Conservation (phyloP, 2,113 vertebrate genomes). For the Ancistrus triradiatus region DNA sequence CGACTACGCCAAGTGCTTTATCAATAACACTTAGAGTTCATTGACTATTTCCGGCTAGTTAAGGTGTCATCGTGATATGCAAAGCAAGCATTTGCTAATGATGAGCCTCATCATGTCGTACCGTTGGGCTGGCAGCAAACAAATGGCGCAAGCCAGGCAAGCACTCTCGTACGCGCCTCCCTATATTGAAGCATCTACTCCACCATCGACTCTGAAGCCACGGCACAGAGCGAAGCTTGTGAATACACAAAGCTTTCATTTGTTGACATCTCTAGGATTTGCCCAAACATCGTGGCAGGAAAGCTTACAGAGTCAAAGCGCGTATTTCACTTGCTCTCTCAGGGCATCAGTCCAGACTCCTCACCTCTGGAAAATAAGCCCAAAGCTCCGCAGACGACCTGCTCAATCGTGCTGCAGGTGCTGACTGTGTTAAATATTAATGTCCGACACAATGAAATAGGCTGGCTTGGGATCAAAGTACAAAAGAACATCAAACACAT, state of each 20-base stretch:
- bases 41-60: constrained; percentile 11
- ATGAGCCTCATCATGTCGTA: not conserved
- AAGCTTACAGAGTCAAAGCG: not conserved
- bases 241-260: constrained; percentile 20
- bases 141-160: constrained; percentile 16
- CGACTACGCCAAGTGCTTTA: constrained; percentile 7
- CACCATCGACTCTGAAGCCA: not conserved
- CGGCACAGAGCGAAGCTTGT: constrained; percentile 6
- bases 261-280: constrained; percentile 23
- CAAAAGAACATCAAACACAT: constrained; percentile 12
- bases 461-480: not conserved
- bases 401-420: constrained; percentile 20
- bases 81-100: constrained; percentile 19
- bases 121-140: constrained; percentile 22
- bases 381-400: constrained; percentile 2
- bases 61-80: constrained; percentile 6
- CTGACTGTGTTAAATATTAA: constrained; percentile 31
- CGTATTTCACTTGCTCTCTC: constrained; percentile 57
- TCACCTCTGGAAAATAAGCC: constrained; percentile 12
- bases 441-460: not conserved
- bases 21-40: constrained; percentile 1
- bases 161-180: not conserved
- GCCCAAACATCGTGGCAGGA: constrained; percentile 12
- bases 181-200: not conserved
- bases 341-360: constrained; percentile 36